phyloP scores from a whole-genome alignment of 2,888 invertebrate genomes.

The Kryphioiulus occultus region DNA sequence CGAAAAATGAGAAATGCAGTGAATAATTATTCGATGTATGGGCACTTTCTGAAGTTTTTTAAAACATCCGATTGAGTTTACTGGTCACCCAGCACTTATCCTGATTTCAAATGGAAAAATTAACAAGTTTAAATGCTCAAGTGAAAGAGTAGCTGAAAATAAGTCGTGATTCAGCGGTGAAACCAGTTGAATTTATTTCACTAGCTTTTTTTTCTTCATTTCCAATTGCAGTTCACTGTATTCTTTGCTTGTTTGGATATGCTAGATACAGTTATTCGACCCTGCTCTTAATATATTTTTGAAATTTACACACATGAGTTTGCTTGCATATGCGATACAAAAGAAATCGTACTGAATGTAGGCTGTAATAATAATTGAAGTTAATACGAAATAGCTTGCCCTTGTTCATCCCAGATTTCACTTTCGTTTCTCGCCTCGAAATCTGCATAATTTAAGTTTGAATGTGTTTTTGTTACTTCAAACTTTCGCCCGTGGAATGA shows the following conservation, averaged over 20 bases:
- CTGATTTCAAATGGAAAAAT: background rate
- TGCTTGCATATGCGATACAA: background rate
- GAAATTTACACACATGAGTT: background rate
- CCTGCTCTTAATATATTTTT: constrained; percentile 16
- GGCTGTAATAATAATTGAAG: background rate
- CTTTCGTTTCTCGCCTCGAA: background rate
- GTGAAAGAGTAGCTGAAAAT: background rate
- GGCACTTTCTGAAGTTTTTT: background rate
- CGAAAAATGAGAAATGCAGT: too few relatives aligned
- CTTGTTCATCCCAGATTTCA: constrained; percentile 3
- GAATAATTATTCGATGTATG: too few relatives aligned
- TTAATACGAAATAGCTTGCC: background rate
- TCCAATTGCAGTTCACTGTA: background rate
- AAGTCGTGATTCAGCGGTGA: background rate
- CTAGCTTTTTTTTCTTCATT: background rate
- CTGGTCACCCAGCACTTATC: background rate
- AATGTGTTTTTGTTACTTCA: background rate
- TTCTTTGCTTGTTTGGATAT: constrained; percentile 21
- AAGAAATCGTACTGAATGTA: background rate
- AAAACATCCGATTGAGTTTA: background rate
- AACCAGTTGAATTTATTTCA: background rate
- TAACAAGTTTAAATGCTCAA: background rate
- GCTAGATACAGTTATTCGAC: constrained; percentile 12
- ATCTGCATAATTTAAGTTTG: background rate
- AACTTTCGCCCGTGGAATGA: background rate